phyloP scores from a whole-genome alignment of 2,113 vertebrate species.

The Forbesichthys agassizii region DNA sequence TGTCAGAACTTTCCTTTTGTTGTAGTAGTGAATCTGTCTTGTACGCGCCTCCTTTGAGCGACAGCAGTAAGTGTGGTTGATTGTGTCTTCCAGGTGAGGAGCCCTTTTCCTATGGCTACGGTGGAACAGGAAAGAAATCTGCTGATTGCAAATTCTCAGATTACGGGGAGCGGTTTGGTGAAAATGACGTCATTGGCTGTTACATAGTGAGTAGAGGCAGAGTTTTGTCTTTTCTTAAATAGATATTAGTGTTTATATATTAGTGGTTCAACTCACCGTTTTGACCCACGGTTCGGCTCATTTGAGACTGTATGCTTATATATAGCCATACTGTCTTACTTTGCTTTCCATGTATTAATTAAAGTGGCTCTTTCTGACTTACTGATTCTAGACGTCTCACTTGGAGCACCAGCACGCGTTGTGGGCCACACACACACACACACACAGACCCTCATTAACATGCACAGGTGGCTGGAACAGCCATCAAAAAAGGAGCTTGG shows the following conservation, averaged over 20 bases:
- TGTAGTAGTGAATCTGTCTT: neutral
- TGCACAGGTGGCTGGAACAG: too few relatives aligned
- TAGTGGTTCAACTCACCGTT: too few relatives aligned
- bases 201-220: slow-evolving; percentile 79
- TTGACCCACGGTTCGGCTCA: too few relatives aligned
- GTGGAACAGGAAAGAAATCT: slow-evolving; percentile 90
- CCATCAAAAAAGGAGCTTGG: too few relatives aligned
- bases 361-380: too few relatives aligned
- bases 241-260: neutral
- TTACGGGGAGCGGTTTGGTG: slow-evolving; percentile 86
- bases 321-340: too few relatives aligned
- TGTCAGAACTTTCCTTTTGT: neutral
- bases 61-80: neutral
- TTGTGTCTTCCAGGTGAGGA: slow-evolving; percentile 80
- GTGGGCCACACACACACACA: too few relatives aligned
- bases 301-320: too few relatives aligned
- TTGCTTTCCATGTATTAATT: too few relatives aligned
- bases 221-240: neutral
- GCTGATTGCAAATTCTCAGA: slow-evolving; percentile 84
- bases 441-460: too few relatives aligned
- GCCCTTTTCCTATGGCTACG: slow-evolving; percentile 86
- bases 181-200: slow-evolving; percentile 90
- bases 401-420: too few relatives aligned
- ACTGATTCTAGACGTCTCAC: too few relatives aligned
- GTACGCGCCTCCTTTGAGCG: neutral